phyloP scores from a whole-genome alignment of 2,888 invertebrate genomes.

The Caenorhabditis becei region DNA sequence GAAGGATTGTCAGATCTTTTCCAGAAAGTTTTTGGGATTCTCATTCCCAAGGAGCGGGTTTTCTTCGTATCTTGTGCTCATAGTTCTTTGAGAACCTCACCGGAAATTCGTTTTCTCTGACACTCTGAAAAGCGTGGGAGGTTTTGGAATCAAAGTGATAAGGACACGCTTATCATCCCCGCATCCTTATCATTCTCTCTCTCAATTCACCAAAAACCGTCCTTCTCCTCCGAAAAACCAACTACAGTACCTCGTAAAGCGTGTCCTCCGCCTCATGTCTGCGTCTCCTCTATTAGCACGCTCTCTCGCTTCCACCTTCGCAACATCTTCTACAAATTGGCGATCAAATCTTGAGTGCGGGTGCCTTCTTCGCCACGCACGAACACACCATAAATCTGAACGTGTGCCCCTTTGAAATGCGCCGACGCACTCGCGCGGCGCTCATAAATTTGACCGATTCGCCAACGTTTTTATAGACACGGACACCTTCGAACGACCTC shows the following conservation, averaged over 20 bases:
- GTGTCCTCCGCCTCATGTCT: constrained; percentile 28
- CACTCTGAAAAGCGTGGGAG: too few species aligned
- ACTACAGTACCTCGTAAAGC: constrained; percentile 41
- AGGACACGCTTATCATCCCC: too few species aligned
- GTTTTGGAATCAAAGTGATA: too few species aligned
- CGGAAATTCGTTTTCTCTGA: too few species aligned
- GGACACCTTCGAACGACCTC: constrained; percentile 42
- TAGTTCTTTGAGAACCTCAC: too few species aligned
- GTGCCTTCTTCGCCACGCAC: constrained; percentile 10
- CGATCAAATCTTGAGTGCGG: constrained; percentile 48
- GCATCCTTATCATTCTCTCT: neutral
- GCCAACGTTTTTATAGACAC: constrained; percentile 50
- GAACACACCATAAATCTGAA: constrained; percentile 57
- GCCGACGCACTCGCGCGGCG: constrained; percentile 44
- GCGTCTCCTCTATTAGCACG: neutral
- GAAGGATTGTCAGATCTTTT: too few species aligned
- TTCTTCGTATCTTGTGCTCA: too few species aligned
- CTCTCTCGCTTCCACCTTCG: constrained; percentile 25
- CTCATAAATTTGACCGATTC: constrained; percentile 49
- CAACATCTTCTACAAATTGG: constrained; percentile 47
- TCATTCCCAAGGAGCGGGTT: too few species aligned
- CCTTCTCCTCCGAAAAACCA: neutral
- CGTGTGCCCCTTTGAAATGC: constrained; percentile 51
- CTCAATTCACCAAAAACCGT: neutral
- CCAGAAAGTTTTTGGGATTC: neutral